phyloP scores from a whole-genome alignment of 2,888 invertebrate genomes.

The Stenolophus ochropezus region DNA sequence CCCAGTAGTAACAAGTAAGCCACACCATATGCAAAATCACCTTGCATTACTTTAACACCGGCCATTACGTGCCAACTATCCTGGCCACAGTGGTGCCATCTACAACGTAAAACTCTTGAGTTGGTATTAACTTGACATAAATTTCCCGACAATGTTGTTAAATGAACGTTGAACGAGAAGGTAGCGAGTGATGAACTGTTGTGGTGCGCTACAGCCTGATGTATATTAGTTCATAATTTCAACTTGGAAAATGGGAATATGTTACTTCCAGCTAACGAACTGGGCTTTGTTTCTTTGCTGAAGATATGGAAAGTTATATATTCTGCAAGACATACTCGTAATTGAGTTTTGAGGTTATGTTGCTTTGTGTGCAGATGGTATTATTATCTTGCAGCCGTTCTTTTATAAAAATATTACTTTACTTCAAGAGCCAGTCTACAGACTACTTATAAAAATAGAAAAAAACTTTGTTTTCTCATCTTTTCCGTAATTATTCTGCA shows the following conservation, averaged over 20 bases:
- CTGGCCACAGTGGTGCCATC: conserved; percentile 11
- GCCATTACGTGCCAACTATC: conserved; percentile 20
- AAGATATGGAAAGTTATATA: conserved; percentile 25
- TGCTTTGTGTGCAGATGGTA: background rate
- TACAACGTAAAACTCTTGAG: conserved; percentile 14
- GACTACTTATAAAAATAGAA: background rate
- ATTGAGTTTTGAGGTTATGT: background rate
- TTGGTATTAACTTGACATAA: conserved; percentile 39
- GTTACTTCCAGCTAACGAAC: conserved; percentile 28
- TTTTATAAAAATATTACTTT: background rate
- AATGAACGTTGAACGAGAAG: conserved; percentile 30
- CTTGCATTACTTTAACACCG: conserved; percentile 12
- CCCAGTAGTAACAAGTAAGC: conserved; percentile 17
- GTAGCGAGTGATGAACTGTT: conserved; percentile 22
- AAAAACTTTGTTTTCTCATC: too few relatives aligned
- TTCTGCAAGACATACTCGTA: conserved; percentile 8
- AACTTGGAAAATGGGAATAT: conserved; percentile 31
- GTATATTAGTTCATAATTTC: conserved; percentile 43
- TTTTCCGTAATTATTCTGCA: too few relatives aligned
- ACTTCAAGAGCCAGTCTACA: background rate
- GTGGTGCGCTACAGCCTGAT: conserved; percentile 12
- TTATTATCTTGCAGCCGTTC: background rate
- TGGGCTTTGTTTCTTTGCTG: conserved; percentile 14
- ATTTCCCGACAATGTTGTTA: conserved; percentile 38
- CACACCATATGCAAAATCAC: conserved; percentile 11